These are phyloP conservation scores for Brachyrhaphis roseni DNA, from an alignment of 2,797 vertebrate genomes.

Conservation along the genomic window DNA sequence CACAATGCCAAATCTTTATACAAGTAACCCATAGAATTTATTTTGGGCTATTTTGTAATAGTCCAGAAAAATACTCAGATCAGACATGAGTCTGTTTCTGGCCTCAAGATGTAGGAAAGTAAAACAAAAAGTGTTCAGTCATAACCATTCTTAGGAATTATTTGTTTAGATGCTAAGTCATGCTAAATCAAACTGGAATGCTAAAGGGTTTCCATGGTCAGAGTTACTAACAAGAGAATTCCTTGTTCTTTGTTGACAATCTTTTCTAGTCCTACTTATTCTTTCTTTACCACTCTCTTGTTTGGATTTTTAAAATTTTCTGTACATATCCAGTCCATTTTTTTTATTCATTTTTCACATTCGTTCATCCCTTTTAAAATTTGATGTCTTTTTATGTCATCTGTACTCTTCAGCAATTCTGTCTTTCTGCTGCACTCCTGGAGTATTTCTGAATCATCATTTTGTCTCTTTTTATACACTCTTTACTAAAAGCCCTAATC, in stretches of 20 bases:
- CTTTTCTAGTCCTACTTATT: not conserved
- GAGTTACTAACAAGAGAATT: slow-evolving; percentile 26
- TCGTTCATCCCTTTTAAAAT: slow-evolving; percentile 36
- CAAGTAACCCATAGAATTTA: slow-evolving; percentile 43
- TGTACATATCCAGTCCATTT: slow-evolving; percentile 23
- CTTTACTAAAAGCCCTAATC: slow-evolving; percentile 1
- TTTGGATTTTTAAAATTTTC: slow-evolving; percentile 17
- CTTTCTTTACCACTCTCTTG: slow-evolving; percentile 16
- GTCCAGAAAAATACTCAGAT: not conserved
- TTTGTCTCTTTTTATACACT: slow-evolving; percentile 13
- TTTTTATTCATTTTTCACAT: slow-evolving; percentile 24
- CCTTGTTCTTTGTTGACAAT: slow-evolving; percentile 10
- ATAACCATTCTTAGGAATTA: not conserved
- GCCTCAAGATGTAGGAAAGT: not conserved
- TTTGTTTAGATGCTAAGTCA: slow-evolving; percentile 5
- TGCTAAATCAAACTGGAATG: slow-evolving; percentile 6
- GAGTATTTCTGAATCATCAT: slow-evolving; percentile 30
- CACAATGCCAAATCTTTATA: slow-evolving; percentile 25
- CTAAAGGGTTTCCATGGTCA: slow-evolving; percentile 10
- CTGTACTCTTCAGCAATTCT: slow-evolving; percentile 10
- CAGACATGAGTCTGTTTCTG: not conserved
- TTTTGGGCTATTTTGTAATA: slow-evolving; percentile 32
- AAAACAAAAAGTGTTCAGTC: not conserved
- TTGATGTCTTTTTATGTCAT: slow-evolving; percentile 22
- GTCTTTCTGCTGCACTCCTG: slow-evolving; percentile 26